Conservation (phyloP, 2,797 vertebrate genomes). For the Setipinna tenuifilis region DNA sequence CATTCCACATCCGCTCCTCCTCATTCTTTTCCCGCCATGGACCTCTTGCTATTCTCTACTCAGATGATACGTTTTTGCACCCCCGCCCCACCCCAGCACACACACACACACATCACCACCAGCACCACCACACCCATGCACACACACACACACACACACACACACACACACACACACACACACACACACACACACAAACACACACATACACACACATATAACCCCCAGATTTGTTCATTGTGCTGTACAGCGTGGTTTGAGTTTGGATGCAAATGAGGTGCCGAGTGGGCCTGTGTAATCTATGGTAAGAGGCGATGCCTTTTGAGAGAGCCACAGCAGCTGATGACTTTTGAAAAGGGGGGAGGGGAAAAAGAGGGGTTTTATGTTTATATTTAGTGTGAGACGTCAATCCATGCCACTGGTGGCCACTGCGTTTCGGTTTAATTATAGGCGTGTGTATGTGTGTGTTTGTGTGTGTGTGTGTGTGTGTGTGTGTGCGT, state of each 20-base stretch:
- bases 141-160: slow-evolving; percentile 6
- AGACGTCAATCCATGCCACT: neutral
- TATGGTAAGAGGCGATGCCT: neutral
- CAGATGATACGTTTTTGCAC: slow-evolving; percentile 39
- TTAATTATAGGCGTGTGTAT: slow-evolving; percentile 26
- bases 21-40: neutral
- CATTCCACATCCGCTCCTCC: slow-evolving; percentile 25
- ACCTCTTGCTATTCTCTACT: slow-evolving; percentile 52
- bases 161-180: slow-evolving; percentile 4
- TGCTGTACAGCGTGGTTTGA: neutral
- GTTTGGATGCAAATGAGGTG: neutral
- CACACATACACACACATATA: neutral
- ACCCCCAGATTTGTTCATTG: neutral
- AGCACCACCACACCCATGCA: too few species aligned
- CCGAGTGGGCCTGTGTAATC: neutral
- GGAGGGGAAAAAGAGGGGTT: neutral
- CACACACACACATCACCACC: too few species aligned
- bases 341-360: neutral
- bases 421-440: neutral
- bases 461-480: neutral
- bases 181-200: slow-evolving; percentile 12
- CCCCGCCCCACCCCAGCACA: neutral
- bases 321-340: neutral
- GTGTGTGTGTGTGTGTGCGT: slow-evolving; percentile 7
- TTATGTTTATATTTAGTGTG: neutral